phyloP scores from a whole-genome alignment of 2,888 invertebrate species.

The Fragum whitleyi region DNA sequence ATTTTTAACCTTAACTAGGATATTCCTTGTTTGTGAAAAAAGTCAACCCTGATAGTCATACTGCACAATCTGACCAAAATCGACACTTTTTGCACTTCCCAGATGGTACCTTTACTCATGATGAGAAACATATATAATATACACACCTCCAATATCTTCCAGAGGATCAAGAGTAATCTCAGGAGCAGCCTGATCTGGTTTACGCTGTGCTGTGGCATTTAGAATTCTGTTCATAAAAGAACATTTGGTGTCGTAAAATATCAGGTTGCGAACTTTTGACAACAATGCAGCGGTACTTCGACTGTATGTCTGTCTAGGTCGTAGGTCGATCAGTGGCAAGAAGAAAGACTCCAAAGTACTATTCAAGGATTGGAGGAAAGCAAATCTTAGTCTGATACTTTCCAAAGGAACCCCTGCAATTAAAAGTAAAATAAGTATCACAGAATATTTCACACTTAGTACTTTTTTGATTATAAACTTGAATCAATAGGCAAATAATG shows the following conservation, averaged over 20 bases:
- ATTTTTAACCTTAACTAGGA: too few relatives aligned
- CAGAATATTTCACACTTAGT: neutral
- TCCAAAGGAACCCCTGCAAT: constrained; percentile 81
- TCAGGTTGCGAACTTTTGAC: constrained; percentile 74
- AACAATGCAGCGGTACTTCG: constrained; percentile 80
- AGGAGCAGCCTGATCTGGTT: constrained; percentile 84
- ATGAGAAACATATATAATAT: neutral
- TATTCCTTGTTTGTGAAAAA: too few relatives aligned
- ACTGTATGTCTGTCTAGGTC: constrained; percentile 78
- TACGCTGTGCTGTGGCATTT: constrained; percentile 83
- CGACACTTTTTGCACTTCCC: too few relatives aligned
- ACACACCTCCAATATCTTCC: constrained; percentile 81
- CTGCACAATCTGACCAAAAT: too few relatives aligned
- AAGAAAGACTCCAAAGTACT: constrained; percentile 82
- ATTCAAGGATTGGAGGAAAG: constrained; percentile 83
- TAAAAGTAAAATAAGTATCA: neutral
- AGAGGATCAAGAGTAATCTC: constrained; percentile 84
- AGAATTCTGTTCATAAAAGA: constrained; percentile 81
- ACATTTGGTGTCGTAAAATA: constrained; percentile 83
- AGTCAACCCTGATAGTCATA: too few relatives aligned
- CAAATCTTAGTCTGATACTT: constrained; percentile 81
- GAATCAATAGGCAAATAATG: too few relatives aligned
- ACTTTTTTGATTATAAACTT: too few relatives aligned
- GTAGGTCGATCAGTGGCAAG: constrained; percentile 82
- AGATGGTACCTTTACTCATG: too few relatives aligned